Percentiles rank a stretch among this genome's conserved stretches.
Evolutionary conservation across 2,888 invertebrate species (phyloP).

Genomic region (Tanypteryx hageni): DNA sequence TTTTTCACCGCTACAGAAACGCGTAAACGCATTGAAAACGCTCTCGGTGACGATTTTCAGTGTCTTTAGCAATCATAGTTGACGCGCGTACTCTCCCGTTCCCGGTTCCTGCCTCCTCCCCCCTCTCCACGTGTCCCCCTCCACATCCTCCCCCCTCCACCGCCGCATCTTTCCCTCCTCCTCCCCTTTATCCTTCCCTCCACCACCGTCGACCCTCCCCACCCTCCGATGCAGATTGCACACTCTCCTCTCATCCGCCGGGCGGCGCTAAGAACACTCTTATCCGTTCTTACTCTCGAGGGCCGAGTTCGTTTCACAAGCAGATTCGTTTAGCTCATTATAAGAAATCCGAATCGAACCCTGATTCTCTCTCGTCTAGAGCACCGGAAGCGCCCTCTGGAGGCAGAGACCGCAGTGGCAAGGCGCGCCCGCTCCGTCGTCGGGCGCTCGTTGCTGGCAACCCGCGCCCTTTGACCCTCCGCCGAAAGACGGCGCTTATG

Average conservation of each 20-base stretch:
- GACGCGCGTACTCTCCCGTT: background rate
- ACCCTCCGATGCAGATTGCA: constrained; percentile 5
- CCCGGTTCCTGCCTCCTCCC: background rate
- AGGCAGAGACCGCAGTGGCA: background rate
- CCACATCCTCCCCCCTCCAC: background rate
- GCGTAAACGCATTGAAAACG: background rate
- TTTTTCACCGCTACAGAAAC: background rate
- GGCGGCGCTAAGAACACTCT: constrained; percentile 1
- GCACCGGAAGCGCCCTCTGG: background rate
- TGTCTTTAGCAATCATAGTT: background rate
- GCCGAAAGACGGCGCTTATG: background rate
- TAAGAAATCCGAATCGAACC: constrained; percentile 4
- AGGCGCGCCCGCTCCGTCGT: background rate
- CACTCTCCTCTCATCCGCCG: background rate
- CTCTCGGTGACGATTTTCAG: background rate
- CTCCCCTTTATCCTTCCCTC: background rate
- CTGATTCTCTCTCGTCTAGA: background rate
- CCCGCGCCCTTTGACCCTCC: background rate
- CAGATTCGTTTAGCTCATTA: background rate
- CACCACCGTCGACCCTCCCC: background rate
- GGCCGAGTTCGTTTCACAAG: background rate
- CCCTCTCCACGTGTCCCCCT: background rate
- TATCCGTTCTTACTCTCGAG: background rate
- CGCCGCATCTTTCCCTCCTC: background rate
- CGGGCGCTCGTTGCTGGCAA: background rate